Evolutionary conservation across 1,140 invertebrate species (phyloP).

Genomic region (Drosophila cardini): DNA sequence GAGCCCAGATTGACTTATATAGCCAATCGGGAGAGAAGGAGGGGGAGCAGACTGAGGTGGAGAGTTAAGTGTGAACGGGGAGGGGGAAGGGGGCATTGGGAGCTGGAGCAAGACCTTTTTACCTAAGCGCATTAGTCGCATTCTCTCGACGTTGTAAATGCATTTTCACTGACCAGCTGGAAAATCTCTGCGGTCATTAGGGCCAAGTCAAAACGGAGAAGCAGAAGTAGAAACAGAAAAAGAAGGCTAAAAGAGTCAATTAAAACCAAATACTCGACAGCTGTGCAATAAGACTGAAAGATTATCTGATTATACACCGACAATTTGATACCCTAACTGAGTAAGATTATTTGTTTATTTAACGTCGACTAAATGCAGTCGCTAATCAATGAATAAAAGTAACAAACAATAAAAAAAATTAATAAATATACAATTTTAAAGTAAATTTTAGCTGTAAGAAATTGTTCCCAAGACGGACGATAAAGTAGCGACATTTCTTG

Average conservation of each 20-base stretch:
- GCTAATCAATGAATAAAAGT: too few species aligned
- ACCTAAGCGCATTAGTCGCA: constrained; percentile 70
- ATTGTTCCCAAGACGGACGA: too few species aligned
- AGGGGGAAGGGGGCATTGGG: constrained; percentile 3
- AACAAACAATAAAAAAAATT: too few species aligned
- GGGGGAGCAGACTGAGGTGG: neutral
- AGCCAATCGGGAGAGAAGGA: neutral
- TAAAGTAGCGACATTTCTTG: too few species aligned
- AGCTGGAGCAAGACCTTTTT: constrained; percentile 8
- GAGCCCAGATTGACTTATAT: constrained; percentile 29
- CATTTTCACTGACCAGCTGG: constrained; percentile 61
- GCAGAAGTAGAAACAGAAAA: constrained; percentile 3
- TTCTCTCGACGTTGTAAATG: constrained; percentile 52
- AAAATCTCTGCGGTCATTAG: constrained; percentile 69
- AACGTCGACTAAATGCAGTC: too few species aligned
- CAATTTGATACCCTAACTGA: too few species aligned
- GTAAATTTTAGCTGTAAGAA: too few species aligned
- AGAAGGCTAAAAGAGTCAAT: constrained; percentile 58
- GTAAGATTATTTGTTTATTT: too few species aligned
- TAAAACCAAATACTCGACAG: constrained; percentile 41
- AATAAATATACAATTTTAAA: too few species aligned
- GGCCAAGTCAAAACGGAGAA: constrained; percentile 18
- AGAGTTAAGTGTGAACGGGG: neutral
- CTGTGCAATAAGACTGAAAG: neutral
- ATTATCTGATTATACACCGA: too few species aligned